Conservation (phyloP, 2,888 invertebrate genomes). For the Harpalus rufipes region DNA sequence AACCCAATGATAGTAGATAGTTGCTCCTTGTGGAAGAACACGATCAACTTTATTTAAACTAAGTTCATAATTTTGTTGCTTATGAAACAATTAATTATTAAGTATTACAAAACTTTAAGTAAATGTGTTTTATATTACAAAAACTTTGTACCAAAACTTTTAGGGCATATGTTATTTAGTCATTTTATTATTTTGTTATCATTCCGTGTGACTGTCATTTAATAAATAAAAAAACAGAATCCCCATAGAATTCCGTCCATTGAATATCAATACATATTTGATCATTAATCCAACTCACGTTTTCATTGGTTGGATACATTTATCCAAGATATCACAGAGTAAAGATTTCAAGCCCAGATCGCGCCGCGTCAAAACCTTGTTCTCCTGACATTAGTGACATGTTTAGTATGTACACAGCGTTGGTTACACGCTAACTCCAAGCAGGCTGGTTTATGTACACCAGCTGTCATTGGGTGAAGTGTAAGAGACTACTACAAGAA, state of each 20-base stretch:
- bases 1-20: no score
- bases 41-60: no score
- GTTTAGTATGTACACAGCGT: conserved; percentile 58
- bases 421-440: conserved; percentile 35
- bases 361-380: conserved; percentile 29
- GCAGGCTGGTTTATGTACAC: conserved; percentile 46
- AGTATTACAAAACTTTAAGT: no score
- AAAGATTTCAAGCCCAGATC: conserved; percentile 22
- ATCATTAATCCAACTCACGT: conserved; percentile 21
- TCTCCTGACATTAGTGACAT: conserved; percentile 44
- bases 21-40: no score
- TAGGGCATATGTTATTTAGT: no score
- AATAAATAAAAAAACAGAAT: conserved; percentile 17
- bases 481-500: conserved; percentile 12
- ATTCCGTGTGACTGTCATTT: neutral
- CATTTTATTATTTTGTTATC: neutral
- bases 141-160: no score
- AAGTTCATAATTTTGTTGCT: no score
- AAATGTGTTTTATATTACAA: no score
- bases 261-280: conserved; percentile 17
- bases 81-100: no score
- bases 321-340: conserved; percentile 32
- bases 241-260: neutral
- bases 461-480: conserved; percentile 45
- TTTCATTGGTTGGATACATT: conserved; percentile 40